A percentile compares a stretch with the other conserved stretches of the same genome.
Evolutionary conservation across 2,797 vertebrate species (phyloP).

Genomic region (Tapera naevia): DNA sequence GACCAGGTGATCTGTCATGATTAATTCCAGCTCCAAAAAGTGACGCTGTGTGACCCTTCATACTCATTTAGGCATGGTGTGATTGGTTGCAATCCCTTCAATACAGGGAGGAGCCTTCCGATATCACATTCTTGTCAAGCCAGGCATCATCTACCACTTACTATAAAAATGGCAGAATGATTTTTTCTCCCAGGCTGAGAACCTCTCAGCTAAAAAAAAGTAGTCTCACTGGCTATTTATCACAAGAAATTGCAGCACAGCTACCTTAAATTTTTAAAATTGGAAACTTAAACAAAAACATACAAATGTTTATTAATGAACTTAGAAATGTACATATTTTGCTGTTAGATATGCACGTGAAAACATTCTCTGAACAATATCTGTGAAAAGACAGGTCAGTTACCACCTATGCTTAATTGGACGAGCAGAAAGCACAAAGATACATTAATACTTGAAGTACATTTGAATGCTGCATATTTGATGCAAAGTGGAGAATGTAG

Average conservation of each 20-base stretch:
- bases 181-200: not conserved
- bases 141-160: constrained; percentile 1
- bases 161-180: not conserved
- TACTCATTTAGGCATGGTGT: not conserved
- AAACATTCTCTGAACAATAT: not conserved
- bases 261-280: not conserved
- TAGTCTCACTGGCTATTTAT: not conserved
- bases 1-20: constrained; percentile 38
- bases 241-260: not conserved
- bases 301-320: not conserved
- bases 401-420: not conserved
- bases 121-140: not conserved
- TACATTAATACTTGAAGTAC: not conserved
- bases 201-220: not conserved
- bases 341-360: not conserved
- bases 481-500: constrained; percentile 19
- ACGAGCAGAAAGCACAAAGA: not conserved
- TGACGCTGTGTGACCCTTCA: constrained; percentile 7
- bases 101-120: not conserved
- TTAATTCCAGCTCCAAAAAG: constrained; percentile 6
- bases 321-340: not conserved
- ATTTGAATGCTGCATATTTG: not conserved
- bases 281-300: not conserved
- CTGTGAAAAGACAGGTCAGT: not conserved
- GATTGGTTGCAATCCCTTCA: not conserved